These are phyloP conservation scores for Augochlorella aurata DNA, from an alignment of 2,888 invertebrate genomes.

Conservation along the genomic window DNA sequence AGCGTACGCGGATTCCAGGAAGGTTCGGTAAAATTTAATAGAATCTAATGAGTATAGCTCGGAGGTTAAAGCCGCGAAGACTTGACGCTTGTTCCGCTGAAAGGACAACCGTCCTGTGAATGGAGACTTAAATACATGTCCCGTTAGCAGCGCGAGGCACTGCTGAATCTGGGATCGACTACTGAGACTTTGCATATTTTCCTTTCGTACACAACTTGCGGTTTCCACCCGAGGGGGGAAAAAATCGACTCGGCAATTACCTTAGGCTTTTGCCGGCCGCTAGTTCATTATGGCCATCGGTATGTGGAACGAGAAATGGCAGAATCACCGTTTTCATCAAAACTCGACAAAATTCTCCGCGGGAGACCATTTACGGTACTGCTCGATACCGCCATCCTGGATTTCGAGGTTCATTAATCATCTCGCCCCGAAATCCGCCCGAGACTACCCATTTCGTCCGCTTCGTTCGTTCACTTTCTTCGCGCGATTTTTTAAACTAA, in stretches of 20 bases:
- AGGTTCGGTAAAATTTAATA: constrained; percentile 66
- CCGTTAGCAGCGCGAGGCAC: constrained; percentile 63
- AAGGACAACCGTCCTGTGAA: constrained; percentile 69
- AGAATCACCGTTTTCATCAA: constrained; percentile 31
- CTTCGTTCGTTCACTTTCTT: no score
- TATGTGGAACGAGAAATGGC: constrained; percentile 40
- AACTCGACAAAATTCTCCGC: neutral
- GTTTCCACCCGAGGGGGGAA: neutral
- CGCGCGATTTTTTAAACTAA: no score
- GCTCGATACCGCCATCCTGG: neutral
- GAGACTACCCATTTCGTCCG: neutral
- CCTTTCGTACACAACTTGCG: constrained; percentile 2
- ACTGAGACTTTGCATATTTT: constrained; percentile 24
- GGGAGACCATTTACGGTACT: neutral
- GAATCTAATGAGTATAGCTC: constrained; percentile 59
- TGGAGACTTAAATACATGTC: constrained; percentile 73
- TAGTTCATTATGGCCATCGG: constrained; percentile 24
- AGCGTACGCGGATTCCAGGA: constrained; percentile 66
- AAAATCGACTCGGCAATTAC: constrained; percentile 32
- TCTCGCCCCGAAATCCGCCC: neutral
- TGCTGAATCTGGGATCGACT: constrained; percentile 39
- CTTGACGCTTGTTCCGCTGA: constrained; percentile 55
- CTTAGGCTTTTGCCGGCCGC: constrained; percentile 6
- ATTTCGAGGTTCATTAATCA: neutral
- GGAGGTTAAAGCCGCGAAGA: constrained; percentile 62